A percentile compares a stretch with the other conserved stretches of the same genome.
Evolutionary conservation across 2,888 invertebrate species (phyloP).

Genomic region (Cabera pusaria): DNA sequence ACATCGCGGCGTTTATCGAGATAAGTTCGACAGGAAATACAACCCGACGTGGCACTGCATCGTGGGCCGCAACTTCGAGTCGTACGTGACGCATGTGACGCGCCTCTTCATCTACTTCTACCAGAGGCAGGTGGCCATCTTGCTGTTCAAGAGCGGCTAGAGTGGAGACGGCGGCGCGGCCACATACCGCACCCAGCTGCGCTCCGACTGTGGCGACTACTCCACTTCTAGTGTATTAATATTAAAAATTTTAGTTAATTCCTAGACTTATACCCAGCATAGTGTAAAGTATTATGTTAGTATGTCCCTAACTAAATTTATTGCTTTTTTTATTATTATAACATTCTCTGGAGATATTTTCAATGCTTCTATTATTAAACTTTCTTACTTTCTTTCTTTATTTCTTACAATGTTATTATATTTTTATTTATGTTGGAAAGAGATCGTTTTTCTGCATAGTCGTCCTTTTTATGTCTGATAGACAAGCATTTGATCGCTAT

Average conservation of each 20-base stretch:
- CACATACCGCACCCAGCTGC: conserved; percentile 2
- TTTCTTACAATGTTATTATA: no score
- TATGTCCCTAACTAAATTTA: conserved; percentile 82
- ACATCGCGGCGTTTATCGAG: conserved; percentile 99
- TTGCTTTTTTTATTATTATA: conserved; percentile 78
- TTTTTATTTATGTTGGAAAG: no score
- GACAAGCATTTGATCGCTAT: no score
- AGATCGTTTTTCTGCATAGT: no score
- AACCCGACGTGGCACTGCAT: conserved; percentile 99
- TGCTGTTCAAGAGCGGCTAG: conserved; percentile 99
- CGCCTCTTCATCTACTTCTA: conserved; percentile 99
- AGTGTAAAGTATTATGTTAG: conserved; percentile 74
- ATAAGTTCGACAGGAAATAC: conserved; percentile 99
- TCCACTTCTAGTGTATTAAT: conserved; percentile 82
- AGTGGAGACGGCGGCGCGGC: conserved; percentile 9
- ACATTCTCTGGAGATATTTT: conserved; percentile 81
- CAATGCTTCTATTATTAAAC: conserved; percentile 82
- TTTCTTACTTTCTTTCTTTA: no score
- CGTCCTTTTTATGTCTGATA: no score
- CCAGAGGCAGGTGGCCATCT: conserved; percentile 98
- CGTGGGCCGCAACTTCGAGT: conserved; percentile 99
- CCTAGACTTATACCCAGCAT: conserved; percentile 80
- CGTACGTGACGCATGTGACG: conserved; percentile 99
- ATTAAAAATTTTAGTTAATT: conserved; percentile 80
- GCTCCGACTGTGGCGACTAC: conserved; percentile 31